Evolutionary conservation across 1,140 invertebrate genomes (phyloP).

Genomic region (Trichogramma pretiosum): DNA sequence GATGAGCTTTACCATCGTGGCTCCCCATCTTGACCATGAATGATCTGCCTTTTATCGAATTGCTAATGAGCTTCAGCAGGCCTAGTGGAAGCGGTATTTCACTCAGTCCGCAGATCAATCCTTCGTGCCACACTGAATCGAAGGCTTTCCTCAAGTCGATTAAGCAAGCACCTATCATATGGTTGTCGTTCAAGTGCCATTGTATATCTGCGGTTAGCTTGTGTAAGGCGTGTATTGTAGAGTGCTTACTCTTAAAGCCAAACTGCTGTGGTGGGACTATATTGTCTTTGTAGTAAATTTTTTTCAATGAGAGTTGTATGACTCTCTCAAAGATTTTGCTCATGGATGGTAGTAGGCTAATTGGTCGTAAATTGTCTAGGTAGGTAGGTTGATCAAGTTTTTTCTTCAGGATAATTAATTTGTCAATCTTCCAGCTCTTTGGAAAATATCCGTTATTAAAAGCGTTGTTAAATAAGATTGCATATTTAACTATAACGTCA

Average conservation of each 20-base stretch:
- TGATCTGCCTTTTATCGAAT: conserved; percentile 9
- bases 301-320: background rate
- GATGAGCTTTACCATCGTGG: background rate
- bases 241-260: background rate
- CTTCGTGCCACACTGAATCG: conserved; percentile 18
- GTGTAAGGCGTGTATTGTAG: background rate
- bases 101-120: conserved; percentile 21
- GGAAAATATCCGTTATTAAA: conserved; percentile 16
- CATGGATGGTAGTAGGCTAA: conserved; percentile 12
- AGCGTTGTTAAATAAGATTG: conserved; percentile 13
- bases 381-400: conserved; percentile 10
- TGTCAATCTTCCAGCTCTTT: conserved; percentile 17
- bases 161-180: background rate
- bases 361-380: conserved; percentile 16
- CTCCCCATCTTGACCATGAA: background rate
- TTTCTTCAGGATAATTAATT: conserved; percentile 17
- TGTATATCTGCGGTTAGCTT: background rate
- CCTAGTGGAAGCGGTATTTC: conserved; percentile 13
- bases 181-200: background rate
- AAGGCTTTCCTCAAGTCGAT: background rate
- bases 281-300: background rate
- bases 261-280: no score
- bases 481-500: background rate
- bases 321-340: conserved; percentile 15
- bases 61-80: conserved; percentile 2